Percentiles rank a stretch among this genome's conserved stretches.
Evolutionary conservation across 92 coral and sea anemone species (phyloP).

Genomic region (Epizoanthus stellaris): DNA sequence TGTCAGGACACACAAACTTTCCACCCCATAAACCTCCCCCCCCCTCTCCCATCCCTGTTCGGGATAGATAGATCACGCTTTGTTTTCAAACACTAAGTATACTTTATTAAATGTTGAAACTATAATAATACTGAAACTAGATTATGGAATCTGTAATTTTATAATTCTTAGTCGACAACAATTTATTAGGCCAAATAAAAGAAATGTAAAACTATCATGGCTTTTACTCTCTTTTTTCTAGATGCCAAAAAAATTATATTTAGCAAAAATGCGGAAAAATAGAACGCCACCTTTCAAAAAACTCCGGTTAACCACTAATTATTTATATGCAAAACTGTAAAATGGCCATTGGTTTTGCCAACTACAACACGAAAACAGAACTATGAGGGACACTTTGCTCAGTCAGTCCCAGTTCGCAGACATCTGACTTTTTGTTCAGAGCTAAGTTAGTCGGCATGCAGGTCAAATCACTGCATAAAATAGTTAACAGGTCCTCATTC

Average conservation of each 20-base stretch:
- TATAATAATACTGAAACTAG: constrained; percentile 21
- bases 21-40: not conserved
- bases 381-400: constrained; percentile 22
- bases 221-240: constrained; percentile 8
- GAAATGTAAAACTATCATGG: constrained; percentile 18
- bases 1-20: no score
- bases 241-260: constrained; percentile 10
- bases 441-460: constrained; percentile 26
- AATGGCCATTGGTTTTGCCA: constrained; percentile 22
- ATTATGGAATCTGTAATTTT: constrained; percentile 15
- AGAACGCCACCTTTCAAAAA: constrained; percentile 10
- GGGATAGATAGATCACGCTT: constrained; percentile 19
- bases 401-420: constrained; percentile 20
- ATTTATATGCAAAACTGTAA: constrained; percentile 23
- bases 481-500: constrained; percentile 18
- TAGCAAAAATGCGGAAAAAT: constrained; percentile 3
- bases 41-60: constrained; percentile 17
- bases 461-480: constrained; percentile 19
- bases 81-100: constrained; percentile 23
- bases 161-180: constrained; percentile 13
- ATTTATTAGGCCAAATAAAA: constrained; percentile 22
- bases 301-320: constrained; percentile 20
- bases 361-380: constrained; percentile 19
- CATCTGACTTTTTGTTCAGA: constrained; percentile 19
- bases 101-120: constrained; percentile 18